A percentile compares a stretch with the other conserved stretches of the same genome.
Conservation (phyloP, 2,113 vertebrate genomes). For the Oophaga pumilio region DNA sequence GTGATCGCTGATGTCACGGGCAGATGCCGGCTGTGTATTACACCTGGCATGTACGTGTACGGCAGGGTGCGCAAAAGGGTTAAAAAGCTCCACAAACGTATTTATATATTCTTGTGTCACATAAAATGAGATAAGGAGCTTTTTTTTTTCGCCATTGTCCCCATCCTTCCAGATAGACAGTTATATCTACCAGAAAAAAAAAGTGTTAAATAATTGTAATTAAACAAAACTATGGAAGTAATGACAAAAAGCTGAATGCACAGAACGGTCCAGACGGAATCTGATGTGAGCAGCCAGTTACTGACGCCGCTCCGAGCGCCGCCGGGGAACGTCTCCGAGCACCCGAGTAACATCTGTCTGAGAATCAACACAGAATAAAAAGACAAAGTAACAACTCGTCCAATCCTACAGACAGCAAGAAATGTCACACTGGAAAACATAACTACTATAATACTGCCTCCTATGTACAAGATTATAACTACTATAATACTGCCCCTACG, state of each 20-base stretch:
- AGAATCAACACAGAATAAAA: not conserved
- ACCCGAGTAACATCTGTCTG: not conserved
- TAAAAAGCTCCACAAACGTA: too few relatives aligned
- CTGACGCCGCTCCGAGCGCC: not conserved
- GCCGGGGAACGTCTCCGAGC: not conserved
- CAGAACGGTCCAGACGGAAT: not conserved
- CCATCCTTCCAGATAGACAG: too few relatives aligned
- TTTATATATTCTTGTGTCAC: too few relatives aligned
- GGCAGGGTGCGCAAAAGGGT: too few relatives aligned
- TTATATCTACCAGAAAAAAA: too few relatives aligned
- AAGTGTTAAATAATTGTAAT: not conserved
- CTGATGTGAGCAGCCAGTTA: not conserved
- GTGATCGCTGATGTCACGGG: too few relatives aligned
- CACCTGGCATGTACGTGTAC: too few relatives aligned
- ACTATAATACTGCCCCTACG: constrained; percentile 7
- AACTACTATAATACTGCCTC: constrained; percentile 5
- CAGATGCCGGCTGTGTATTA: too few relatives aligned
- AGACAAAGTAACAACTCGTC: not conserved
- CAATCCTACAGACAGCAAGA: not conserved
- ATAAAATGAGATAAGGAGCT: too few relatives aligned
- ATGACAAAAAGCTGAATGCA: not conserved
- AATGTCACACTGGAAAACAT: not conserved
- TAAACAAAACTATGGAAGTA: not conserved
- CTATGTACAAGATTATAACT: constrained; percentile 2
- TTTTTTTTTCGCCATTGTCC: too few relatives aligned